Base-by-base conservation (phyloP, 2,797 vertebrate genomes). In the Emydoidea blandingii region DNA sequence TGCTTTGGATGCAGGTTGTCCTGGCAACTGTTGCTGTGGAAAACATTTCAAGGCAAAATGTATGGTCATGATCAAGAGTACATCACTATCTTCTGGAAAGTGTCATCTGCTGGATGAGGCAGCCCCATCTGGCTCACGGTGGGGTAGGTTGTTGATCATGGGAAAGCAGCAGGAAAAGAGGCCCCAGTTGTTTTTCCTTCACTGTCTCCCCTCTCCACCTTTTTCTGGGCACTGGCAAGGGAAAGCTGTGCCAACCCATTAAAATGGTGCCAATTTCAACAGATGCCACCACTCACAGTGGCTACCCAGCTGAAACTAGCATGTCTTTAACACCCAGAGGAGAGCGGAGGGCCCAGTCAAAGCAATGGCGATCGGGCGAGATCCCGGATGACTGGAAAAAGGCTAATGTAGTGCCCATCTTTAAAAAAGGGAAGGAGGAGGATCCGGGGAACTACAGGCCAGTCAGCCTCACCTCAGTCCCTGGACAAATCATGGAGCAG, bases 21-120 rank as follows among this genome's bases (percentile, higher is more conserved):
- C 88, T 65, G 94, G 96, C 83, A 86, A 97, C 89, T 0, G 95
- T 97, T 96, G 92, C 94, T 93, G 93, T 94, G 89, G 96, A 90
- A 96, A 95, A 90, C 50, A 29, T 80, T 91, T 92, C 1, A 9
- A 56, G 74, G 86, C 49, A 91, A 94, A 89, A 96, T 93, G 89
- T 87, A 88, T 92, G 93, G 86, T 83, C 78, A 3, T 81, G 86
- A 88, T 79, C 81, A 47, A 1, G 79, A 78, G 92, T 85, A 94
- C 1, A 0, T 89, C 78, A 68, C 86, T 83, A 90, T 83, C 59
- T 89, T 59, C 1, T 0, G 0, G 87, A 57, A 74, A 78, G 85
- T 86, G 78, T 79, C 18, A 37, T 15, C 53, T 84, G 79, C 72
- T 0, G 0, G 47, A 1, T 44, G 90, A 68, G 91, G 85, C 62